A percentile compares a stretch with the other conserved stretches of the same genome.
Conservation (phyloP, 2,797 vertebrate species). For the Esox lucius region DNA sequence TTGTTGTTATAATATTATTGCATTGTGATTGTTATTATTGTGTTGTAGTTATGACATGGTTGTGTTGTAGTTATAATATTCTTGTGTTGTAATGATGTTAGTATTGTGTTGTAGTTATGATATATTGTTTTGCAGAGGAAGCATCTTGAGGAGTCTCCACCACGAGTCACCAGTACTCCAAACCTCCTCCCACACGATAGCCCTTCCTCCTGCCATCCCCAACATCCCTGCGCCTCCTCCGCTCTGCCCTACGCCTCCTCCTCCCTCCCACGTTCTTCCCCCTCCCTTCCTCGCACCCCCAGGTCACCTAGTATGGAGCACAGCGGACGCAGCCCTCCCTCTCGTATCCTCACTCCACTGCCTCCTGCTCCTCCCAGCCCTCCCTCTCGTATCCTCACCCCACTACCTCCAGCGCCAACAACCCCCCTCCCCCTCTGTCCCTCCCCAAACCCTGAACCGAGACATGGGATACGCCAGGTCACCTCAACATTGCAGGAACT, state of each 20-base stretch:
- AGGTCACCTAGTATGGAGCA: conserved; percentile 82
- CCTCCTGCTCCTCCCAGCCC: conserved; percentile 68
- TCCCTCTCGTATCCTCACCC: conserved; percentile 73
- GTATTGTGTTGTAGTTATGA: not conserved
- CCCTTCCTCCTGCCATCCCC: conserved; percentile 56
- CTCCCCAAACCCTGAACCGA: conserved; percentile 64
- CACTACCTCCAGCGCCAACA: conserved; percentile 74
- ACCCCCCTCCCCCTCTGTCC: conserved; percentile 72
- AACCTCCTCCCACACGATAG: conserved; percentile 76
- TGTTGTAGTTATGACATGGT: not conserved
- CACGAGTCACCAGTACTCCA: conserved; percentile 79
- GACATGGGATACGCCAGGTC: conserved; percentile 76
- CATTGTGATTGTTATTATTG: too few relatives aligned
- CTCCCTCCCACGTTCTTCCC: conserved; percentile 64
- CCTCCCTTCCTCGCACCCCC: conserved; percentile 77
- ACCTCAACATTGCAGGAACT: conserved; percentile 70
- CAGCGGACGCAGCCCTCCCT: conserved; percentile 56
- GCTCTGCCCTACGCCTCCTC: conserved; percentile 65
- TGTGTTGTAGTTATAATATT: not conserved
- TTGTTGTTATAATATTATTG: too few relatives aligned
- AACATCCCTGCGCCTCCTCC: conserved; percentile 66
- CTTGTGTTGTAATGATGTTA: too few relatives aligned
- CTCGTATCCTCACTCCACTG: conserved; percentile 75
- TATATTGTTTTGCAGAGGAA: conserved; percentile 76
- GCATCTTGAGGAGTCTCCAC: conserved; percentile 77